Evolutionary conservation across 2,797 vertebrate species (phyloP).

Genomic region (Pseudomugil gertrudae): DNA sequence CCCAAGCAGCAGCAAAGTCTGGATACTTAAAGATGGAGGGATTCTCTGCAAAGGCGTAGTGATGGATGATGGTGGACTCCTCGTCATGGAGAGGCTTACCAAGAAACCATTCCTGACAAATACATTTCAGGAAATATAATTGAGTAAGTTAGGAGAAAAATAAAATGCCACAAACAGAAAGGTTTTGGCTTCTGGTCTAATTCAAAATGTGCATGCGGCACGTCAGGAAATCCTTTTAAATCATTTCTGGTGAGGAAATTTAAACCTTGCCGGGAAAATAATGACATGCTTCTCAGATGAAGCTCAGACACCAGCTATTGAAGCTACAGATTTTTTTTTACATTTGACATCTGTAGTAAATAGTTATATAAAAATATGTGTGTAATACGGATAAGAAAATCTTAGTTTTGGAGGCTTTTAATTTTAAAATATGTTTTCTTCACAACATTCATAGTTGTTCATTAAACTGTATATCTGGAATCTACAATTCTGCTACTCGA

Average conservation of each 20-base stretch:
- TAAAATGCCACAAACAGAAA: not conserved
- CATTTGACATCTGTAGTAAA: constrained; percentile 19
- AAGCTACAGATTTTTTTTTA: constrained; percentile 16
- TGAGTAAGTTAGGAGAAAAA: not conserved
- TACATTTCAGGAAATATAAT: not conserved
- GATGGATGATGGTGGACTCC: constrained; percentile 98
- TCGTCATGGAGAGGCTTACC: constrained; percentile 92
- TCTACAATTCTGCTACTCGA: no score
- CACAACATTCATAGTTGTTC: no score
- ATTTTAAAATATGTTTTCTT: no score
- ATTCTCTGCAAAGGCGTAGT: constrained; percentile 98
- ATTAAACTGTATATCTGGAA: no score
- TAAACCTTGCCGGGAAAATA: constrained; percentile 33
- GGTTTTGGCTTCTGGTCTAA: constrained; percentile 18
- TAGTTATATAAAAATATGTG: not conserved
- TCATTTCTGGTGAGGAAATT: constrained; percentile 23
- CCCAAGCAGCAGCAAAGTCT: constrained; percentile 95
- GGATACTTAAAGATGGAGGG: constrained; percentile 93
- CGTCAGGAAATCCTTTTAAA: constrained; percentile 33
- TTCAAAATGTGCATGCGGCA: constrained; percentile 20
- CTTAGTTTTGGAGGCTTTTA: no score
- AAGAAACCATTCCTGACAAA: constrained; percentile 92
- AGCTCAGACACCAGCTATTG: constrained; percentile 30
- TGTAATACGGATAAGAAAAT: not conserved
- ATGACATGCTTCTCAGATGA: constrained; percentile 29